A percentile compares a stretch with the other conserved stretches of the same genome.
These are phyloP conservation scores for Cataglyphis rosenhaueri DNA, from an alignment of 2,888 invertebrate genomes.

Conservation along the genomic window DNA sequence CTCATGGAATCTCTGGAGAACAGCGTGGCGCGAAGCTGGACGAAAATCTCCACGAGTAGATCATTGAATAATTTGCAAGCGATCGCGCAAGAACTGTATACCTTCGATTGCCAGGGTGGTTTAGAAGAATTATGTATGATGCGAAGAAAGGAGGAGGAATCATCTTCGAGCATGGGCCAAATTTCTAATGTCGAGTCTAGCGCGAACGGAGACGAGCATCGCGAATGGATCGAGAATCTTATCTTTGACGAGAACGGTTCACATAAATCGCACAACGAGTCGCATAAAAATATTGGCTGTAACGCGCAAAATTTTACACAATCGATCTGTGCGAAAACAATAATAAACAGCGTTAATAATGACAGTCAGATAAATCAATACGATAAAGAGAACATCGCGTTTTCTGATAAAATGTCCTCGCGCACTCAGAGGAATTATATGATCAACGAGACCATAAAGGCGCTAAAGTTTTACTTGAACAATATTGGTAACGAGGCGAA, in stretches of 20 bases:
- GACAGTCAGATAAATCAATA: background rate
- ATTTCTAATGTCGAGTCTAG: conserved; percentile 61
- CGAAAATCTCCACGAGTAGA: conserved; percentile 83
- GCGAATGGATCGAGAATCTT: conserved; percentile 61
- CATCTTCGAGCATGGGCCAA: conserved; percentile 76
- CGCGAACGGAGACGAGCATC: conserved; percentile 16
- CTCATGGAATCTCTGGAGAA: conserved; percentile 82
- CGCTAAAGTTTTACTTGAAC: conserved; percentile 82
- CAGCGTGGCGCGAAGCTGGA: conserved; percentile 77
- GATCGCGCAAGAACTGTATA: conserved; percentile 82
- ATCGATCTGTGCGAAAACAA: background rate
- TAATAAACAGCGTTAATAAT: background rate
- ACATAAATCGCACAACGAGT: background rate
- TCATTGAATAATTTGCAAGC: conserved; percentile 82
- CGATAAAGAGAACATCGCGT: background rate
- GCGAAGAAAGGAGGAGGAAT: conserved; percentile 75
- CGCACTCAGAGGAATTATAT: conserved; percentile 58
- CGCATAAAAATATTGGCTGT: background rate
- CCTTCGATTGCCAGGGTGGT: conserved; percentile 85
- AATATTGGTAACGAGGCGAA: conserved; percentile 81
- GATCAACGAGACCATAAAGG: conserved; percentile 73
- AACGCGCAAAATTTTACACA: background rate
- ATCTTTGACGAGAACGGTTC: conserved; percentile 46
- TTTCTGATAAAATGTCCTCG: conserved; percentile 30
- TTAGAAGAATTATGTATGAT: conserved; percentile 84